Base-by-base conservation (phyloP, 2,888 invertebrate genomes). In the Prosopocoilus inquinatus region DNA sequence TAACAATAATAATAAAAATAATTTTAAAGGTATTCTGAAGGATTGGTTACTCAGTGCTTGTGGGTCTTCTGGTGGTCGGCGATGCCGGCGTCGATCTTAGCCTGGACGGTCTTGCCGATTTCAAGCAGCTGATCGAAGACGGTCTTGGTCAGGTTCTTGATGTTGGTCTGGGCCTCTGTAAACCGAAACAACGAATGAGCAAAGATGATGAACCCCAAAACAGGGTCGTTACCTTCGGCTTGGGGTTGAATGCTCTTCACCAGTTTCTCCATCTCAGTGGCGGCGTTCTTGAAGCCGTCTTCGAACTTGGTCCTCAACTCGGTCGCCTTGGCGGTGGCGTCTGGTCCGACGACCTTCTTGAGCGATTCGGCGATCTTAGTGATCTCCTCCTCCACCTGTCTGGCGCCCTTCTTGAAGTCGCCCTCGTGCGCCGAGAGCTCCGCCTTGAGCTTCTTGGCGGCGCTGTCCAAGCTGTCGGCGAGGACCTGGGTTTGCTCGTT, bases 161-260 rank as follows among this genome's bases (percentile, higher is more conserved):
- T 11, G 58, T 61, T 56, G 35, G 58, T 48, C 43, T 61, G 56
- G 46, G 60, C 57, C 13, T 57, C 50, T 55, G 53, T 0, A 36
- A 55, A 55, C 16, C 12, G 9, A 51, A 50, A 50, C 20, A 11
- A n/a, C 68, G 50, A 72, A 69, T 32, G 39, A 11, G 43, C 45
- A 50, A 15, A 9, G 9, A 32, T 43, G 3, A 12, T 11, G 8
- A 20, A 11, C n/a, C n/a, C n/a, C 2, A 8, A 36, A 11, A 41
- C 9, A 20, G 34, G 15, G 47, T 32, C 65, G 70, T 68, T 62
- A 73, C 73, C 67, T 34, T 66, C 62, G 50, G 72, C 67, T 60
- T 75, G 45, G 2, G 73, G 72, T 65, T 73, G 67, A 49, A 72
- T 60, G 41, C 70, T 66, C 60, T 74, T 72, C 50, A 70, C 60